Evolutionary conservation across 2,797 vertebrate genomes (phyloP).

Genomic region (Pterois miles): DNA sequence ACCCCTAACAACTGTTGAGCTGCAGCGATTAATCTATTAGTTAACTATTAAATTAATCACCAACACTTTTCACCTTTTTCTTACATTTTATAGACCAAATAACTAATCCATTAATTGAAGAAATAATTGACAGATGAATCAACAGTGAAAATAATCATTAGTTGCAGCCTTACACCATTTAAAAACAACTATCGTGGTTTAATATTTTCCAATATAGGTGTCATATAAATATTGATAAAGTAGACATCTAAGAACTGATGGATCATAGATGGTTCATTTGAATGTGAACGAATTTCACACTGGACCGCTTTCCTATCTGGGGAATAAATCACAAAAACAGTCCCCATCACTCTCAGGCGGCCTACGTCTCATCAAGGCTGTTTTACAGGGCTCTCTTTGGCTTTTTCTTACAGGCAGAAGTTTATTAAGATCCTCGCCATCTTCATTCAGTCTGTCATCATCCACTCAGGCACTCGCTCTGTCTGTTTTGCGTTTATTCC

Average conservation of each 20-base stretch:
- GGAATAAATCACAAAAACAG: slow-evolving; percentile 1
- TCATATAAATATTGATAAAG: not conserved
- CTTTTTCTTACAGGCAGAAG: slow-evolving; percentile 16
- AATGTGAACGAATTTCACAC: slow-evolving; percentile 7
- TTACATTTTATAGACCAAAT: too few relatives aligned
- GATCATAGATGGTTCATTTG: not conserved
- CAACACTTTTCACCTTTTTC: too few relatives aligned
- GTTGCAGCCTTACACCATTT: not conserved
- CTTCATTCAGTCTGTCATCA: slow-evolving; percentile 42
- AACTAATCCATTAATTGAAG: too few relatives aligned
- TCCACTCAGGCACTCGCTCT: slow-evolving; percentile 29
- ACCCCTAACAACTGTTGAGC: too few relatives aligned
- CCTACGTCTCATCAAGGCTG: slow-evolving; percentile 10
- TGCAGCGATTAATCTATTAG: too few relatives aligned
- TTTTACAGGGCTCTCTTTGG: slow-evolving; percentile 15
- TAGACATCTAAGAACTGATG: not conserved
- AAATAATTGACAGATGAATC: too few relatives aligned
- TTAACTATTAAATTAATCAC: too few relatives aligned
- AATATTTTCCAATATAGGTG: not conserved
- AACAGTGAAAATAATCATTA: too few relatives aligned
- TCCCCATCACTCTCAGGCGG: slow-evolving; percentile 1
- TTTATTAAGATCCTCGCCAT: slow-evolving; percentile 47
- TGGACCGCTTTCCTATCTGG: not conserved
- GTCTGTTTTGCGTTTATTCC: slow-evolving; percentile 64
- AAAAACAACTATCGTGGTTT: not conserved